Percentiles rank a stretch among this genome's conserved stretches.
phyloP scores from a whole-genome alignment of 2,888 invertebrate genomes.

The Eupithecia abbreviata region DNA sequence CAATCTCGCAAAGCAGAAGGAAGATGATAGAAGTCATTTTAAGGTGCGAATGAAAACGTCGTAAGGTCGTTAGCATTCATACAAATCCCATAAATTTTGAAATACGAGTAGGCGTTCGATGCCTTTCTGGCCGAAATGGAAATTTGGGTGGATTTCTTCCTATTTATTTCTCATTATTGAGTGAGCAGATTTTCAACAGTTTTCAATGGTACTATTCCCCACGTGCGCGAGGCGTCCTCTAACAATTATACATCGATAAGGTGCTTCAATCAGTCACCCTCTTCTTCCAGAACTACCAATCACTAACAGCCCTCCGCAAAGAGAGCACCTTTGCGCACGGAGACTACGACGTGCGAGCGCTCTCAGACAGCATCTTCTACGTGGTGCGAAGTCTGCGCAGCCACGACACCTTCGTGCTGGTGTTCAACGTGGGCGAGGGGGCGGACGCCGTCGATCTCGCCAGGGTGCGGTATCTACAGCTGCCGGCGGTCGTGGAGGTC shows the following conservation, averaged over 20 bases:
- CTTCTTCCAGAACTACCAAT: slow-evolving; percentile 80
- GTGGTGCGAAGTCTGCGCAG: slow-evolving; percentile 62
- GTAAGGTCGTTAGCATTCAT: too few relatives aligned
- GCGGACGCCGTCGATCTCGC: slow-evolving; percentile 69
- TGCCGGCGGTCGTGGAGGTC: slow-evolving; percentile 57
- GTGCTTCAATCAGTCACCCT: background rate
- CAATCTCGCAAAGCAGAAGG: slow-evolving; percentile 84
- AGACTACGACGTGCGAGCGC: slow-evolving; percentile 67
- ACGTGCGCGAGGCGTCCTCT: too few relatives aligned
- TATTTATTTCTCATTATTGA: too few relatives aligned
- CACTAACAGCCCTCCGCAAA: slow-evolving; percentile 76
- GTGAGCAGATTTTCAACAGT: too few relatives aligned
- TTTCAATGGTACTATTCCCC: too few relatives aligned
- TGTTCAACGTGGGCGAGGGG: slow-evolving; percentile 80
- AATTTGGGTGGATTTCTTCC: too few relatives aligned
- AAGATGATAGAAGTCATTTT: slow-evolving; percentile 78
- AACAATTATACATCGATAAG: background rate
- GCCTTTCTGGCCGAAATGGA: too few relatives aligned
- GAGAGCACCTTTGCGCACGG: slow-evolving; percentile 71
- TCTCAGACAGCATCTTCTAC: slow-evolving; percentile 66
- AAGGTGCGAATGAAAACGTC: slow-evolving; percentile 56
- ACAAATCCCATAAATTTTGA: too few relatives aligned
- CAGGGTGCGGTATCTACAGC: slow-evolving; percentile 52
- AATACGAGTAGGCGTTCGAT: too few relatives aligned
- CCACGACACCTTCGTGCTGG: slow-evolving; percentile 64